Evolutionary conservation across 1,140 invertebrate genomes (phyloP).

Genomic region (Zaprionus ornatus): DNA sequence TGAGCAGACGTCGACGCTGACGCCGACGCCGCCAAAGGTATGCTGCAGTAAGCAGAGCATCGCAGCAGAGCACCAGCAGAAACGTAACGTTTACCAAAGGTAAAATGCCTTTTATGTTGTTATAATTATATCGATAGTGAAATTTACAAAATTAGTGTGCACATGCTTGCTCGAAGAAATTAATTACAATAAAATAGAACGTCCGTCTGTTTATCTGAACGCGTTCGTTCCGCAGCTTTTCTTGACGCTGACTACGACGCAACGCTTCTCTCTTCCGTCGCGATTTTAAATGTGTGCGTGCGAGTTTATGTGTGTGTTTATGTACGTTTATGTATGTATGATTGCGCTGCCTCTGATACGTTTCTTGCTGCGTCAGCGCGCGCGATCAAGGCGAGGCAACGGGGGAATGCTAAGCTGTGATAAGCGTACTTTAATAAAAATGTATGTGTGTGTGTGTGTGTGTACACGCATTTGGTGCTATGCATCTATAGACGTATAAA

Average conservation of each 20-base stretch:
- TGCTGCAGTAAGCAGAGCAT: constrained; percentile 49
- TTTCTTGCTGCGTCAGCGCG: constrained; percentile 37
- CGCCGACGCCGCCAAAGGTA: constrained; percentile 45
- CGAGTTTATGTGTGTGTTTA: constrained; percentile 2
- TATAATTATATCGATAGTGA: constrained; percentile 15
- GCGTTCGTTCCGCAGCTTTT: constrained; percentile 38
- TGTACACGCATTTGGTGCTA: not conserved
- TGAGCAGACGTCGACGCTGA: constrained; percentile 34
- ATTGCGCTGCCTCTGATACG: constrained; percentile 36
- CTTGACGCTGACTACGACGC: constrained; percentile 25
- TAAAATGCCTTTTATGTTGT: constrained; percentile 46
- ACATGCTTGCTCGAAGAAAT: not conserved
- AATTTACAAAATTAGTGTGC: constrained; percentile 8
- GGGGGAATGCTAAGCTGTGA: constrained; percentile 50
- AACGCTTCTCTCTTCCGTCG: constrained; percentile 31
- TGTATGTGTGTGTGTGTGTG: constrained; percentile 14
- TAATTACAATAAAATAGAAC: constrained; percentile 28
- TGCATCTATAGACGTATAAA: not conserved
- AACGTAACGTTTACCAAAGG: constrained; percentile 77
- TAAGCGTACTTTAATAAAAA: constrained; percentile 49
- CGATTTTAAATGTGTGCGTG: constrained; percentile 21
- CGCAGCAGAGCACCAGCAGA: constrained; percentile 41
- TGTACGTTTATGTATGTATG: constrained; percentile 17
- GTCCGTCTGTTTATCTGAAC: constrained; percentile 41
- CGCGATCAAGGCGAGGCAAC: constrained; percentile 13